phyloP scores from a whole-genome alignment of 2,888 invertebrate genomes.

The Mesochorus sp. region DNA sequence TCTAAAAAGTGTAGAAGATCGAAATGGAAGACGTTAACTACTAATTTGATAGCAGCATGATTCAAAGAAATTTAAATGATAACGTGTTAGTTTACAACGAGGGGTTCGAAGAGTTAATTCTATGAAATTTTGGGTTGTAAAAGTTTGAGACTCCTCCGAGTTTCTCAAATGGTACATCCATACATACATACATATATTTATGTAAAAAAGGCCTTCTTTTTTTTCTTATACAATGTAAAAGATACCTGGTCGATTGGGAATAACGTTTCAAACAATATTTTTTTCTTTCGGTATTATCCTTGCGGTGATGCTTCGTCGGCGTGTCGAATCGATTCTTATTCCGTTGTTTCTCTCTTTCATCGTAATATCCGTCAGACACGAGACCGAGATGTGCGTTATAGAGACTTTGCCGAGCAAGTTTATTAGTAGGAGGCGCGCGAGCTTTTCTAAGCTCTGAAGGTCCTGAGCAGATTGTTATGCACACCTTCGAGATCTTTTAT shows the following conservation, averaged over 20 bases:
- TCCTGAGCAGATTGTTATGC: constrained; percentile 42
- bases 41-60: too few relatives aligned
- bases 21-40: not conserved
- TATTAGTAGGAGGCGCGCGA: constrained; percentile 19
- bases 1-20: not conserved
- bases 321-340: constrained; percentile 75
- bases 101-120: too few relatives aligned
- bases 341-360: constrained; percentile 63
- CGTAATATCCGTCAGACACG: constrained; percentile 76
- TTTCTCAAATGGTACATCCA: too few relatives aligned
- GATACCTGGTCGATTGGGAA: constrained; percentile 49
- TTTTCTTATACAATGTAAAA: not conserved
- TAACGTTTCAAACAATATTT: constrained; percentile 50
- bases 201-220: too few relatives aligned
- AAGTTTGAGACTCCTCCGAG: too few relatives aligned
- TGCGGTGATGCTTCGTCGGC: constrained; percentile 36
- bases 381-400: constrained; percentile 67
- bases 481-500: constrained; percentile 37
- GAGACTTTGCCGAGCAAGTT: constrained; percentile 23
- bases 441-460: constrained; percentile 61
- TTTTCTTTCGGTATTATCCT: constrained; percentile 18
- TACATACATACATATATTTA: not conserved
- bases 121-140: too few relatives aligned
- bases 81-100: too few relatives aligned
- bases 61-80: too few relatives aligned